These are phyloP conservation scores for Laothoe populi DNA, from an alignment of 2,888 invertebrate species.

Conservation along the genomic window DNA sequence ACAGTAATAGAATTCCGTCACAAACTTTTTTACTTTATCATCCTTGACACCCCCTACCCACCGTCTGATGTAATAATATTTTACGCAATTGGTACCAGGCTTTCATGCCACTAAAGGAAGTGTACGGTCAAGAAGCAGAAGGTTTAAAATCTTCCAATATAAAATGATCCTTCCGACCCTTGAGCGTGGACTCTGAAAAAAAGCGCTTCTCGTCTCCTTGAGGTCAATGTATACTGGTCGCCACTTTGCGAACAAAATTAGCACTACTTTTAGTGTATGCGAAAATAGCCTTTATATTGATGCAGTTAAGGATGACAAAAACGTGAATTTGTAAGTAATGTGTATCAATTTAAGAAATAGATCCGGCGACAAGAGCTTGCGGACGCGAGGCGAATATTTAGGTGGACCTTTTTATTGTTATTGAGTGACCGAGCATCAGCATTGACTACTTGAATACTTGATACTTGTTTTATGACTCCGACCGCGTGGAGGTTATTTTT, in stretches of 20 bases:
- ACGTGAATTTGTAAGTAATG: slow-evolving; percentile 55
- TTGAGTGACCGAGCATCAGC: slow-evolving; percentile 70
- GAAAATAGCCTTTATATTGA: slow-evolving; percentile 48
- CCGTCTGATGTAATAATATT: slow-evolving; percentile 69
- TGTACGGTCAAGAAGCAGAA: slow-evolving; percentile 62
- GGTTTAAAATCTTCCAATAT: slow-evolving; percentile 35
- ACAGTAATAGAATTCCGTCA: slow-evolving; percentile 45
- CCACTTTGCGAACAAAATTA: slow-evolving; percentile 35
- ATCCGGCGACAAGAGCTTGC: slow-evolving; percentile 69
- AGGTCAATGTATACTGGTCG: slow-evolving; percentile 22
- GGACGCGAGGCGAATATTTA: slow-evolving; percentile 76
- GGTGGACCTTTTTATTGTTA: slow-evolving; percentile 74
- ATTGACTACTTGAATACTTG: slow-evolving; percentile 46
- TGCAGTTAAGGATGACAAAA: slow-evolving; percentile 41
- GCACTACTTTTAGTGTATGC: not conserved
- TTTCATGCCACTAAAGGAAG: slow-evolving; percentile 64
- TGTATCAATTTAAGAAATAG: slow-evolving; percentile 82
- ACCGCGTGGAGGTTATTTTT: too few species aligned
- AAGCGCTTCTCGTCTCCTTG: not conserved
- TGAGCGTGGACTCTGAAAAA: slow-evolving; percentile 19
- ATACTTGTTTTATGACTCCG: slow-evolving; percentile 36
- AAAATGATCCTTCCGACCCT: slow-evolving; percentile 43
- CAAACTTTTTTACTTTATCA: slow-evolving; percentile 54
- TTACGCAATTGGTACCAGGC: slow-evolving; percentile 77
- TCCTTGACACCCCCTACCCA: slow-evolving; percentile 52